Percentiles rank a stretch among this genome's conserved stretches.
Evolutionary conservation across 2,113 vertebrate species (phyloP).

Genomic region (Uria aalge): DNA sequence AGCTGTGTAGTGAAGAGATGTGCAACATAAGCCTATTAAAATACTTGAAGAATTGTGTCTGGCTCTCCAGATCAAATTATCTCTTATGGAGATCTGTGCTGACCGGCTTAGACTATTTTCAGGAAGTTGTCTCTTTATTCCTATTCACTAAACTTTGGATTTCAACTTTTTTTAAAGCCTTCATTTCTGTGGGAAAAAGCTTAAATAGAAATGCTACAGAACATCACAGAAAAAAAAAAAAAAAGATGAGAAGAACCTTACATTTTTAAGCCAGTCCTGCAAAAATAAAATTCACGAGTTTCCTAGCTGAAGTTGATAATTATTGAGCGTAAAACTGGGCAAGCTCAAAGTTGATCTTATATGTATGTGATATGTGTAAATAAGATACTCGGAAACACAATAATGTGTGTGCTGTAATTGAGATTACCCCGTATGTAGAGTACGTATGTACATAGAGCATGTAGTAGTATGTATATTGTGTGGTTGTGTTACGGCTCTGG

Average conservation of each 20-base stretch:
- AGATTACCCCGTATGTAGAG: not conserved
- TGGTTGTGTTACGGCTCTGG: not conserved
- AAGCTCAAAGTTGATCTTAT: not conserved
- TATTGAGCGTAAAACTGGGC: not conserved
- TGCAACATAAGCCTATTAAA: not conserved
- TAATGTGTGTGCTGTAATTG: not conserved
- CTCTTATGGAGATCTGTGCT: not conserved
- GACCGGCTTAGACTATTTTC: not conserved
- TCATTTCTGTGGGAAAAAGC: not conserved
- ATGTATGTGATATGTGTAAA: not conserved
- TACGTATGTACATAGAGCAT: not conserved
- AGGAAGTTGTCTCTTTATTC: not conserved
- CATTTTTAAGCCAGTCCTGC: not conserved
- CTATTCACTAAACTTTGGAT: not conserved
- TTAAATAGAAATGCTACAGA: not conserved
- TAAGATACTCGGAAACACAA: not conserved
- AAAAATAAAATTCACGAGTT: not conserved
- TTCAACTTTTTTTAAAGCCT: not conserved
- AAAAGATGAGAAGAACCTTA: not conserved
- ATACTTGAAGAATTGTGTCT: not conserved
- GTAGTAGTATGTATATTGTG: not conserved
- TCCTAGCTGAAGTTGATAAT: not conserved
- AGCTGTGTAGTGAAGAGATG: not conserved
- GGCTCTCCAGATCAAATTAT: not conserved
- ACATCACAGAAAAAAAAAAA: not conserved